Evolutionary conservation across 2,113 vertebrate species (phyloP), one percentile per base, ranked within the genome.

Genomic region (Gracilinanus agilis): DNA sequence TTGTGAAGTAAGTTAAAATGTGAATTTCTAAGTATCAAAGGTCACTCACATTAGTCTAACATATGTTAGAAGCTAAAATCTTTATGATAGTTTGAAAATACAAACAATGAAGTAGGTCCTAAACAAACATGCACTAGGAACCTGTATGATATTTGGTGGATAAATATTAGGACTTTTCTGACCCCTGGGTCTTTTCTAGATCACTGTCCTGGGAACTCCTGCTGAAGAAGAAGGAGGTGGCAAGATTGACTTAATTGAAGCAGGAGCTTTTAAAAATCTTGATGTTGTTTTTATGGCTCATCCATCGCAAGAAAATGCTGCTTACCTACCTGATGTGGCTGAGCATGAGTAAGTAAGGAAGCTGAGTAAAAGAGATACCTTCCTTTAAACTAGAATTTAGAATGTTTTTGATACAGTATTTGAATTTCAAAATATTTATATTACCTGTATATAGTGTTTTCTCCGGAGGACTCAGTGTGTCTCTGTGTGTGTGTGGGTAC

Each of bases 281-380:
- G 98, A 99, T 94, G 98, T 99, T 55, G 99, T 99, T 92, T 99
- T 99, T 92, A 99, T 99, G 99, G 99, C 99, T 16, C 99, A 99
- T 91, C 99, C 99, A 0, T 98, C 99, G 13, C 99, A 99, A 93
- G 99, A 99, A 54, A 98, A 99, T 44, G 98, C 98, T 1, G 97
- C 98, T 7, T 99, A 98, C 96, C 97, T 99, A 27, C 99, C 98
- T 44, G 98, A 98, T 13, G 95, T 99, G n/a, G 98, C 99, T 0
- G 97, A 99, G 67, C 97, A 98, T 44, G 99, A 98, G 99, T 99
- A 97, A 98, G 99, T 98, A 96, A 89, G 88, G 54, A 91, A 92
- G 49, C 9, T 44, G 67, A 83, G 90, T 67, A 67, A 91, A 67
- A 67, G 7, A 83, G 34, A 75, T 67, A 40, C 89, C 49, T 75